Conservation (phyloP, 2,888 invertebrate species). For the Kryphioiulus occultus region DNA sequence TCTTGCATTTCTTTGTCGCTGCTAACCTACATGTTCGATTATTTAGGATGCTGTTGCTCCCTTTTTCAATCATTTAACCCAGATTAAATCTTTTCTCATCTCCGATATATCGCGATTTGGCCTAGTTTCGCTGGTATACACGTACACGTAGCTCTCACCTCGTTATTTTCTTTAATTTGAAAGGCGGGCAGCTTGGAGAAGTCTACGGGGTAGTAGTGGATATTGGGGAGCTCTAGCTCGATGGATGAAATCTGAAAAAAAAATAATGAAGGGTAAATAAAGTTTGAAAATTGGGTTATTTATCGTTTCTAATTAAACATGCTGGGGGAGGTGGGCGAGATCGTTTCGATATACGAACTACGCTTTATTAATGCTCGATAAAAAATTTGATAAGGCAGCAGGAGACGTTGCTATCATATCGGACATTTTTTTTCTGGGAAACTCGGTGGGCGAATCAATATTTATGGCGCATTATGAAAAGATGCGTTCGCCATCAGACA, state of each 20-base stretch:
- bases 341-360: neutral
- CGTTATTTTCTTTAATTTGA: slow-evolving; percentile 66
- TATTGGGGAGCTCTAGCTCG: slow-evolving; percentile 81
- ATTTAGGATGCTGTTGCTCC: slow-evolving; percentile 19
- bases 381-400: neutral
- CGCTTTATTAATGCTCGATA: neutral
- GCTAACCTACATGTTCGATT: slow-evolving; percentile 18
- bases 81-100: neutral
- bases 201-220: slow-evolving; percentile 79
- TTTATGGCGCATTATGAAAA: slow-evolving; percentile 21
- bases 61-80: slow-evolving; percentile 13
- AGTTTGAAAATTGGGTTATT: slow-evolving; percentile 17
- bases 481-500: neutral
- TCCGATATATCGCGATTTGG: neutral
- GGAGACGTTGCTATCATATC: neutral
- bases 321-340: neutral
- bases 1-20: neutral
- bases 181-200: slow-evolving; percentile 76
- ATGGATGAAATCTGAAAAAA: slow-evolving; percentile 66
- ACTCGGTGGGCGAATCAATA: neutral
- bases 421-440: neutral
- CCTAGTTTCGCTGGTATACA: neutral
- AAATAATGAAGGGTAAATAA: slow-evolving; percentile 60
- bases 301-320: neutral
- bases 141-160: too few species aligned